These are phyloP conservation scores for Suricata suricatta DNA, from an alignment of 2,113 vertebrate species.

Conservation along the genomic window DNA sequence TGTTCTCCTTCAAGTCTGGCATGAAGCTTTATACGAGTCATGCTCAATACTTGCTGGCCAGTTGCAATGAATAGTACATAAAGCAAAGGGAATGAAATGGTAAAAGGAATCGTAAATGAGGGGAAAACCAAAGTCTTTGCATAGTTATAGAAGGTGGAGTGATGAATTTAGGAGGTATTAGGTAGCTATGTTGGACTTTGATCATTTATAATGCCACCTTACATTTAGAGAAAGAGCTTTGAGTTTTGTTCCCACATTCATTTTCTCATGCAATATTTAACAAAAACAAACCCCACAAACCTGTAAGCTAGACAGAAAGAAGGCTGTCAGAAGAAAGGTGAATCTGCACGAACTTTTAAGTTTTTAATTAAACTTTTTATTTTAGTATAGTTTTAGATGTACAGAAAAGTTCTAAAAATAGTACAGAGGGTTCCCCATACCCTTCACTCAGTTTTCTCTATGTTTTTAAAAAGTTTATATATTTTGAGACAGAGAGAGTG, in stretches of 20 bases:
- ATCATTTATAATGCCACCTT: neutral
- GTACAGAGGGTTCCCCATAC: neutral
- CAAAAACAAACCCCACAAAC: neutral
- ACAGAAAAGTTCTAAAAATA: neutral
- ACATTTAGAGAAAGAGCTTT: neutral
- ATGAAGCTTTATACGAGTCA: neutral
- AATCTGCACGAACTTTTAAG: neutral
- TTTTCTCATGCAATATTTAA: neutral
- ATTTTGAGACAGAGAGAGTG: too few species aligned
- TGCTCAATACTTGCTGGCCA: neutral
- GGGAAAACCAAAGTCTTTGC: neutral
- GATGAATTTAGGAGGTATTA: neutral
- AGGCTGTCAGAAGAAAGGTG: neutral
- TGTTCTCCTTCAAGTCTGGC: neutral
- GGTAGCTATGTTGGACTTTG: neutral
- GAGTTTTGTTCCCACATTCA: neutral
- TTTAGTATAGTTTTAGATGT: constrained; percentile 8
- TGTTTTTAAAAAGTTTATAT: too few species aligned
- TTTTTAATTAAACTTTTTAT: neutral
- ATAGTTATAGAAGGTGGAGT: neutral
- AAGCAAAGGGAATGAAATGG: neutral
- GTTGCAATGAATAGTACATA: neutral
- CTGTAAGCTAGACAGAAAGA: neutral
- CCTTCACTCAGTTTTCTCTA: neutral
- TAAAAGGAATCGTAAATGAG: too few species aligned